Evolutionary conservation across 2,113 vertebrate genomes (phyloP).

Genomic region (Morphnarchus princeps): DNA sequence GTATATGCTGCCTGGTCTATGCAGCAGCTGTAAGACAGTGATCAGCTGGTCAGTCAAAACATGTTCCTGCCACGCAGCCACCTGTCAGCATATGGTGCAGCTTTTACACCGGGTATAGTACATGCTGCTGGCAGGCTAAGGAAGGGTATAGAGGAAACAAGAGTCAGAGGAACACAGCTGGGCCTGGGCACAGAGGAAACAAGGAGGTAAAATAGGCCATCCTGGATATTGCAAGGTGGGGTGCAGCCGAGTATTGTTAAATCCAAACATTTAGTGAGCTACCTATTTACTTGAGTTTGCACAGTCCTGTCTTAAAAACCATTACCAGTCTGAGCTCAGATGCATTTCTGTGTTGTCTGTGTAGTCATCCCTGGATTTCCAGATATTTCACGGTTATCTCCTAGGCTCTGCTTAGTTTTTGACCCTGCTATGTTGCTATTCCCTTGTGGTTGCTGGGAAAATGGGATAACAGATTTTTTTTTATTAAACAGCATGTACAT

Average conservation of each 20-base stretch:
- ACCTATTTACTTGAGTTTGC: neutral
- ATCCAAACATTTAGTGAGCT: neutral
- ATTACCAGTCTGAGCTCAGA: neutral
- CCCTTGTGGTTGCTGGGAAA: neutral
- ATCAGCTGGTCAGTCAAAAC: fast-evolving
- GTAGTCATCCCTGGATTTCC: neutral
- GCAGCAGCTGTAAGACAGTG: neutral
- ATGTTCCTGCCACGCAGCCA: fast-evolving
- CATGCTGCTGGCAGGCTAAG: neutral
- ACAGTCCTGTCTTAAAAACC: neutral
- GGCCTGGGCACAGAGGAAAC: neutral
- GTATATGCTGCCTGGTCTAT: neutral
- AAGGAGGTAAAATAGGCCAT: neutral
- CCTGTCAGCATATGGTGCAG: fast-evolving
- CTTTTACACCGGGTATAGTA: neutral
- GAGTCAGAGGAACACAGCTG: neutral
- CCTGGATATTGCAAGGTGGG: neutral
- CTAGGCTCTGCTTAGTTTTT: neutral
- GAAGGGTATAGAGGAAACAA: neutral
- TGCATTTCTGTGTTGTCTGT: neutral
- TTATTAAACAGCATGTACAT: neutral
- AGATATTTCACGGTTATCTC: neutral
- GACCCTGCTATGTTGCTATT: neutral
- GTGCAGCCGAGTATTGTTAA: neutral
- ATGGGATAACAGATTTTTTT: neutral